phyloP scores from a whole-genome alignment of 2,888 invertebrate genomes.

The Apodemia hepburni region DNA sequence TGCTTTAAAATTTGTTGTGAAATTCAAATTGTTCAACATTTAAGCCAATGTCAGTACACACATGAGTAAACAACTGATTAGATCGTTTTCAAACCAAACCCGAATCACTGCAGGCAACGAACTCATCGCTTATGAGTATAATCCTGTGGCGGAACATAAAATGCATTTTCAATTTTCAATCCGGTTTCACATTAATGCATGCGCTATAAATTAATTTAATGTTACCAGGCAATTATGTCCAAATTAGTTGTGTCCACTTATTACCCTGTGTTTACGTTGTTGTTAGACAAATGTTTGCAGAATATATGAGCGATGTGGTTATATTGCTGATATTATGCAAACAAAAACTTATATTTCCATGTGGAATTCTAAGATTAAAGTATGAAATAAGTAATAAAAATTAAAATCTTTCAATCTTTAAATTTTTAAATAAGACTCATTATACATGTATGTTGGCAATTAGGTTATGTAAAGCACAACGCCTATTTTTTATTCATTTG shows the following conservation, averaged over 20 bases:
- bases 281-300: conserved; percentile 4
- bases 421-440: too few relatives aligned
- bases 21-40: background rate
- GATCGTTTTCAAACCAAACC: conserved; percentile 4
- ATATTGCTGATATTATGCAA: background rate
- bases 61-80: conserved; percentile 1
- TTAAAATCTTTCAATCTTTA: too few relatives aligned
- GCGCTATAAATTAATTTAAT: conserved; percentile 9
- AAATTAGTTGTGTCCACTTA: conserved; percentile 13
- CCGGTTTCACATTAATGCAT: conserved; percentile 2
- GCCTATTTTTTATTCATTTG: too few relatives aligned
- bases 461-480: too few relatives aligned
- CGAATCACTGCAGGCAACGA: background rate
- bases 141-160: conserved; percentile 5
- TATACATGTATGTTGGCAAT: too few relatives aligned
- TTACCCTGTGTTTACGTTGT: background rate
- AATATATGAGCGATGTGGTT: background rate
- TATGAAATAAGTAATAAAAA: too few relatives aligned
- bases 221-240: conserved; percentile 7
- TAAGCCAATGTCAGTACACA: background rate
- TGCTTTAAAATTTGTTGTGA: background rate
- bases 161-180: conserved; percentile 12
- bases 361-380: too few relatives aligned
- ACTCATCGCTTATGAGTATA: conserved; percentile 5
- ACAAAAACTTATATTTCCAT: too few relatives aligned